Evolutionary conservation across 2,888 invertebrate species (phyloP).

Genomic region (Amiota minor): DNA sequence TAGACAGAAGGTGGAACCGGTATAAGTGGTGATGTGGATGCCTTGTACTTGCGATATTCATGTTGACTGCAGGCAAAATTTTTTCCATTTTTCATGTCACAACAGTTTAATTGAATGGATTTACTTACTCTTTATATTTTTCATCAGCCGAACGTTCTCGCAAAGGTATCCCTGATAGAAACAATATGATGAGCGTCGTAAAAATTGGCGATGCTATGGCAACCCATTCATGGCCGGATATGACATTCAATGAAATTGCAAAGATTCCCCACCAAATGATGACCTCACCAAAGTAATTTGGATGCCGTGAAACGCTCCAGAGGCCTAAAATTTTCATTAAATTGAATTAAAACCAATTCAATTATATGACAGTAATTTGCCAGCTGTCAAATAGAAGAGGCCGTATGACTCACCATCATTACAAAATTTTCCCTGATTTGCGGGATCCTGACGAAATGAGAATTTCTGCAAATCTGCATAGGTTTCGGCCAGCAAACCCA

Average conservation of each 20-base stretch:
- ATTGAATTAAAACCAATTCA: neutral
- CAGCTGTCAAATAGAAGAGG: neutral
- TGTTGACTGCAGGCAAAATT: slow-evolving; percentile 77
- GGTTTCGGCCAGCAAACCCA: slow-evolving; percentile 89
- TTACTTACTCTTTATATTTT: slow-evolving; percentile 86
- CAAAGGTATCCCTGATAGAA: slow-evolving; percentile 91
- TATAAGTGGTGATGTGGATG: slow-evolving; percentile 90
- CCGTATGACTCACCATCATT: slow-evolving; percentile 81
- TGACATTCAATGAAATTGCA: slow-evolving; percentile 88
- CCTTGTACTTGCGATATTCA: slow-evolving; percentile 90
- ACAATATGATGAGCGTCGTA: slow-evolving; percentile 88
- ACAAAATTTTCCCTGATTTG: slow-evolving; percentile 93
- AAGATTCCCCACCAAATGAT: slow-evolving; percentile 96
- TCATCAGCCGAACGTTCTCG: slow-evolving; percentile 91
- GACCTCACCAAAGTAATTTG: slow-evolving; percentile 96
- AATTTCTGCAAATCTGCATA: slow-evolving; percentile 95
- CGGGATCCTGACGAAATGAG: slow-evolving; percentile 89
- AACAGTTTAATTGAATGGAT: neutral
- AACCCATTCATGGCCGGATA: slow-evolving; percentile 89
- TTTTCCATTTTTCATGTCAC: neutral
- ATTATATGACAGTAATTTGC: neutral
- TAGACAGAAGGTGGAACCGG: slow-evolving; percentile 91
- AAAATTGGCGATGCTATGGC: slow-evolving; percentile 88
- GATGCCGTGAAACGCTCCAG: slow-evolving; percentile 92
- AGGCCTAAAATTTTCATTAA: slow-evolving; percentile 75